Base-by-base conservation (phyloP, 2,888 invertebrate species). In the Ceratothoa steindachneri region DNA sequence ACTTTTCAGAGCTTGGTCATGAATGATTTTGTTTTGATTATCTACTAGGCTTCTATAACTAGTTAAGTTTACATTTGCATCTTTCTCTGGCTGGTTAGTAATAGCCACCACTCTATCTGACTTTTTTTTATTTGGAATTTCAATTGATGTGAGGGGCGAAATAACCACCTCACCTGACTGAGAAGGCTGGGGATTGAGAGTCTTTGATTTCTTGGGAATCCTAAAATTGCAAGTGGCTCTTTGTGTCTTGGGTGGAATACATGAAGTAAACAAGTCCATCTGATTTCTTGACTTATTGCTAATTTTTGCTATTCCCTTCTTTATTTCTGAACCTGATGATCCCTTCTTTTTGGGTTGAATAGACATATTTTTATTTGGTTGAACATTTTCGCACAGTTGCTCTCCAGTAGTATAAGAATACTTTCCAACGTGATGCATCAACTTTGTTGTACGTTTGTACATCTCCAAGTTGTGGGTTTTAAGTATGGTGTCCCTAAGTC, bases 301-400 rank as follows among this genome's bases (percentile, higher is more conserved):
- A 22, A 75, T 53, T 52, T 78, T 78, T 7, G 71, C 77, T 15
- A 73, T 75, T 27, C 73, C 76, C 15, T 70, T 76, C 1, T 24
- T 28, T 72, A 55, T 5, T 66, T 71, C 24, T 67, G 30, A 2
- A n/a, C 24, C 22, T 4, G n/a, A 12, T 3, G 4, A 28, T 70
- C 41, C n/a, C 28, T 27, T 28, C 52, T 2, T 69, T 15, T 41
- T 74, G 30, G 52, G 72, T 30, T 72, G 74, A 41, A 77, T 28
- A 7, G 77, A 77, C 28, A 77, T 77, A 31, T 77, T 77, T 53
- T 72, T 70, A 27, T 65, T 29, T 12, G 55, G 19, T 15, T 67
- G 67, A 9, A 66, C 53, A 19, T 60, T 22, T 24, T 66, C 51
- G n/a, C 27, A 51, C 12, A 65, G 22, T 29, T 53, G 22, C 30